phyloP scores from a whole-genome alignment of 1,140 invertebrate species.

The Spodoptera frugiperda region DNA sequence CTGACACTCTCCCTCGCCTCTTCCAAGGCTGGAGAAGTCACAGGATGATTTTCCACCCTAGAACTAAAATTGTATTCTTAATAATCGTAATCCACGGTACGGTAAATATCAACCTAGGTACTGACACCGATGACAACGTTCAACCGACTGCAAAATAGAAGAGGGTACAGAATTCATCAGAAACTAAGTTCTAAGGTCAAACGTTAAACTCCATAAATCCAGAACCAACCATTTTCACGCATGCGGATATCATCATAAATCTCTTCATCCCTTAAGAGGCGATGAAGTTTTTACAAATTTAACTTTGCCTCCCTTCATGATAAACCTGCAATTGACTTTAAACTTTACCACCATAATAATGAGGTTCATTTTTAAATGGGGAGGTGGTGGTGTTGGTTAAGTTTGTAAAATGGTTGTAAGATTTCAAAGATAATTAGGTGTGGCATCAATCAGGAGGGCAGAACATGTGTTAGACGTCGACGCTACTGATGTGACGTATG shows the following conservation, averaged over 20 bases:
- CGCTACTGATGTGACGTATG: constrained; percentile 34
- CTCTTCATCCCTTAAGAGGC: constrained; percentile 20
- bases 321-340: not conserved
- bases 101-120: no score
- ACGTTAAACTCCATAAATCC: not conserved
- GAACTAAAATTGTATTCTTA: no score
- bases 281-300: constrained; percentile 38
- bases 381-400: not conserved
- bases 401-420: constrained; percentile 42
- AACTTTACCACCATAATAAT: not conserved
- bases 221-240: constrained; percentile 19
- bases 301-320: not conserved
- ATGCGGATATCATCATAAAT: constrained; percentile 33
- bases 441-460: constrained; percentile 53
- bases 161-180: not conserved
- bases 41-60: no score
- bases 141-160: no score
- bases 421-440: constrained; percentile 60
- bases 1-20: no score
- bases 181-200: constrained; percentile 27
- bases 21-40: no score
- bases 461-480: constrained; percentile 55
- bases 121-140: no score
- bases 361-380: not conserved
- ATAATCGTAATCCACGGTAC: no score